Conservation (phyloP, 2,113 vertebrate genomes). For the Malurus cyaneus region DNA sequence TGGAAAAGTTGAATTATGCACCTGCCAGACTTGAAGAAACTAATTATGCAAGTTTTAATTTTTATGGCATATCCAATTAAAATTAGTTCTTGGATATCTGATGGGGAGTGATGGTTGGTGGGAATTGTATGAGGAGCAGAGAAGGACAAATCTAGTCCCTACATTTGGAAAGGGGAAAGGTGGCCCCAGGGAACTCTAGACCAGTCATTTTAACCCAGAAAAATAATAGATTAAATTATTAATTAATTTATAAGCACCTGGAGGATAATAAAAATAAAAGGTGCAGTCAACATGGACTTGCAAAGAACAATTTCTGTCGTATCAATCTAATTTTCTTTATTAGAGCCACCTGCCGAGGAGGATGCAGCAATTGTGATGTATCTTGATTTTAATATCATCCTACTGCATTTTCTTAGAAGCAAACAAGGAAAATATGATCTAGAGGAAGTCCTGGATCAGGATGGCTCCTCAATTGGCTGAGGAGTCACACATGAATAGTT, state of each 20-base stretch:
- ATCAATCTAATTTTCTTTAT: not conserved
- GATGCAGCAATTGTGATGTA: not conserved
- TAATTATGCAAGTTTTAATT: not conserved
- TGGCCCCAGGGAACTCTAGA: not conserved
- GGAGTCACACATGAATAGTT: constrained; percentile 40
- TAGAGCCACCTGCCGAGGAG: not conserved
- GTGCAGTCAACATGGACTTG: not conserved
- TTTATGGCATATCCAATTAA: not conserved
- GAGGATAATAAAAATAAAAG: constrained; percentile 31
- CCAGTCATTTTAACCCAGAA: not conserved
- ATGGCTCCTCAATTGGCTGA: not conserved
- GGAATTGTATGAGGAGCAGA: not conserved
- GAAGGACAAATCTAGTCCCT: not conserved
- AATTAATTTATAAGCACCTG: not conserved
- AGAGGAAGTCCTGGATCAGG: not conserved
- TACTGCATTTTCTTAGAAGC: not conserved
- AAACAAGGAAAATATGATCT: not conserved
- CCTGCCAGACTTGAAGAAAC: not conserved
- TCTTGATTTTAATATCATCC: not conserved
- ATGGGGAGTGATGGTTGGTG: not conserved
- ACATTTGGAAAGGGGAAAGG: not conserved
- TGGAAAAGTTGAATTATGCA: not conserved
- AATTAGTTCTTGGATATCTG: not conserved
- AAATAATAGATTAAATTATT: constrained; percentile 4
- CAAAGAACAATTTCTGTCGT: not conserved